Percentiles rank a stretch among this genome's conserved stretches.
Conservation (phyloP, 2,113 vertebrate genomes). For the Myrmecobius fasciatus region DNA sequence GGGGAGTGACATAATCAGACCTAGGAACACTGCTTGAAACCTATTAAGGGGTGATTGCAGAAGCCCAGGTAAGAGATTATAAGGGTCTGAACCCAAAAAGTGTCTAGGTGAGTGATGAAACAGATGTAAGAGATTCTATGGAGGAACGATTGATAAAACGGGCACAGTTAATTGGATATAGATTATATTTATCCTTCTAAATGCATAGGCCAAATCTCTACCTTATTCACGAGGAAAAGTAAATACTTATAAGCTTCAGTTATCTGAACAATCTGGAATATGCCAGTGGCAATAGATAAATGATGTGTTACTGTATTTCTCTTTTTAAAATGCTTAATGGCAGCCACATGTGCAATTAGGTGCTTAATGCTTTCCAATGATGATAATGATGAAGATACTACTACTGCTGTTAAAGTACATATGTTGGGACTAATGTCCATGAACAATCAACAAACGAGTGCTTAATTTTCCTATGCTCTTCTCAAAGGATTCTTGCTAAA, state of each 20-base stretch:
- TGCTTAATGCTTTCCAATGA: background rate
- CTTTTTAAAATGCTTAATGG: slow-evolving; percentile 10
- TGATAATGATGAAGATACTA: background rate
- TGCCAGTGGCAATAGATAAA: background rate
- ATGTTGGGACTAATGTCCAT: slow-evolving; percentile 21
- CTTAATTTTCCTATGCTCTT: background rate
- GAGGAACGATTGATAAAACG: background rate
- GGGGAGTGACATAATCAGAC: background rate
- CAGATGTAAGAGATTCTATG: background rate
- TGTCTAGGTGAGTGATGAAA: background rate
- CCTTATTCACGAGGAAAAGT: background rate
- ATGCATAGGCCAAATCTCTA: background rate
- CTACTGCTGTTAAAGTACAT: slow-evolving; percentile 3
- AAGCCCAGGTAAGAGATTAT: background rate
- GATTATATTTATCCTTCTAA: background rate
- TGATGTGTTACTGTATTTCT: background rate
- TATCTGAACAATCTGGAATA: slow-evolving; percentile 6
- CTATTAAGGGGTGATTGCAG: background rate
- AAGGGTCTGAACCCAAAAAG: background rate
- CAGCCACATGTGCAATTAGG: background rate
- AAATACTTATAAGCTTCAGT: background rate
- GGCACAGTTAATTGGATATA: background rate
- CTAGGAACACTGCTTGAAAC: background rate
- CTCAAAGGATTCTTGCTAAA: slow-evolving; percentile 16
- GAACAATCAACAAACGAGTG: background rate